Evolutionary conservation across 2,888 invertebrate species (phyloP).

Genomic region (Pelosia muscerda): DNA sequence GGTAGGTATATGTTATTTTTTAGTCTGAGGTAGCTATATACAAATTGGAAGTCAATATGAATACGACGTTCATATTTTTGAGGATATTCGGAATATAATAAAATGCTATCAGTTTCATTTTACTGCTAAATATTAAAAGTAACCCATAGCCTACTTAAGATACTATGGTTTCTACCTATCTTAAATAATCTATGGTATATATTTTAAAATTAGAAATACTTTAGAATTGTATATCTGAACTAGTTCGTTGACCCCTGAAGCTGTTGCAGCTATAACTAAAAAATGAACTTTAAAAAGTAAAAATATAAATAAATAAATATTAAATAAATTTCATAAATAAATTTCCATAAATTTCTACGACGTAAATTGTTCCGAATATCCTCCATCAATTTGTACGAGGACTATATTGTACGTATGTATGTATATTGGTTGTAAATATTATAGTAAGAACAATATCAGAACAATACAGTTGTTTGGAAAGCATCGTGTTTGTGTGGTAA

Average conservation of each 20-base stretch:
- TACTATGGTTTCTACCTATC: neutral
- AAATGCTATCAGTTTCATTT: too few species aligned
- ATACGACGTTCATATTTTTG: neutral
- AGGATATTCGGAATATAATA: neutral
- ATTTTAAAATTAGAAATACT: too few species aligned
- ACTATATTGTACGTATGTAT: neutral
- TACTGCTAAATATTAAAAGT: too few species aligned
- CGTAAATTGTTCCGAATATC: neutral
- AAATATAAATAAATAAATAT: too few species aligned
- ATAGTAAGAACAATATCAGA: slow-evolving; percentile 44
- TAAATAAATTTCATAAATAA: too few species aligned
- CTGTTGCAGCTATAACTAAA: neutral
- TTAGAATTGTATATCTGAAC: neutral
- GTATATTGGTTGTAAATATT: slow-evolving; percentile 34
- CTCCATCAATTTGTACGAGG: neutral
- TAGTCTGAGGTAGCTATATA: too few species aligned
- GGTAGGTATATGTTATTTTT: too few species aligned
- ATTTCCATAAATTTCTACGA: too few species aligned
- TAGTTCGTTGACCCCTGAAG: neutral
- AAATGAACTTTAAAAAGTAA: neutral
- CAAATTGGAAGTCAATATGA: too few species aligned
- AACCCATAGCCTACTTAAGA: neutral
- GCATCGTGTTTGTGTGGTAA: slow-evolving; percentile 42
- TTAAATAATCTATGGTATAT: too few species aligned
- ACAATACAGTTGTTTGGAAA: slow-evolving; percentile 56